These are phyloP conservation scores for Frankliniella intonsa DNA, from an alignment of 2,888 invertebrate species.

Conservation along the genomic window DNA sequence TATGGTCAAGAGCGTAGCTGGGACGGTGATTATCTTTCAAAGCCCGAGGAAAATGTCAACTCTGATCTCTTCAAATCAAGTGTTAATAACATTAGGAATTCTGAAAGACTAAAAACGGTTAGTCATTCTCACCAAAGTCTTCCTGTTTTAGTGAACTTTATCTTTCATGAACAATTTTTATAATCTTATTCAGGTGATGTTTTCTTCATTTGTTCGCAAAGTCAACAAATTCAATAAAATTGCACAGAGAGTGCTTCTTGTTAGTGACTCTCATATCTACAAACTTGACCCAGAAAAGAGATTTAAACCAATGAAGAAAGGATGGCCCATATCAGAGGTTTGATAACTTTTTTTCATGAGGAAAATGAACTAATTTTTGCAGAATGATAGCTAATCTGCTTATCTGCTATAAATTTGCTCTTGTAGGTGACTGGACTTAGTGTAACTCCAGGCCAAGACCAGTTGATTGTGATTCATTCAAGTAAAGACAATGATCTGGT, in stretches of 20 bases:
- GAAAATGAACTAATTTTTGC: background rate
- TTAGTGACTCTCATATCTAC: slow-evolving; percentile 80
- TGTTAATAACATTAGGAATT: slow-evolving; percentile 62
- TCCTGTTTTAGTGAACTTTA: background rate
- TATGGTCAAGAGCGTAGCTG: slow-evolving; percentile 77
- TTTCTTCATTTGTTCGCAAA: slow-evolving; percentile 65
- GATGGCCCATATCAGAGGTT: slow-evolving; percentile 73
- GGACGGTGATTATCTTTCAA: slow-evolving; percentile 77
- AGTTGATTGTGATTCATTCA: slow-evolving; percentile 80
- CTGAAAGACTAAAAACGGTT: slow-evolving; percentile 57
- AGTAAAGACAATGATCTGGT: slow-evolving; percentile 87
- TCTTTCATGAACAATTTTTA: background rate
- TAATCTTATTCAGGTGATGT: slow-evolving; percentile 50
- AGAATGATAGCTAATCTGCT: slow-evolving; percentile 7
- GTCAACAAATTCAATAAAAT: slow-evolving; percentile 70
- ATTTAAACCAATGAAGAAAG: slow-evolving; percentile 82
- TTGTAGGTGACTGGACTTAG: slow-evolving; percentile 74
- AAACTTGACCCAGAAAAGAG: slow-evolving; percentile 75
- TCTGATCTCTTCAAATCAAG: slow-evolving; percentile 62
- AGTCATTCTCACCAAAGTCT: slow-evolving; percentile 48
- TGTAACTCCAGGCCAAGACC: slow-evolving; percentile 80
- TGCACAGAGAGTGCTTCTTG: slow-evolving; percentile 80
- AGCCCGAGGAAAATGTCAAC: slow-evolving; percentile 62
- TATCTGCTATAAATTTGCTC: slow-evolving; percentile 33
- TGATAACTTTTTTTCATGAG: slow-evolving; percentile 36